A percentile compares a stretch with the other conserved stretches of the same genome.
Conservation (phyloP, 2,113 vertebrate species). For the Spermophilus dauricus region DNA sequence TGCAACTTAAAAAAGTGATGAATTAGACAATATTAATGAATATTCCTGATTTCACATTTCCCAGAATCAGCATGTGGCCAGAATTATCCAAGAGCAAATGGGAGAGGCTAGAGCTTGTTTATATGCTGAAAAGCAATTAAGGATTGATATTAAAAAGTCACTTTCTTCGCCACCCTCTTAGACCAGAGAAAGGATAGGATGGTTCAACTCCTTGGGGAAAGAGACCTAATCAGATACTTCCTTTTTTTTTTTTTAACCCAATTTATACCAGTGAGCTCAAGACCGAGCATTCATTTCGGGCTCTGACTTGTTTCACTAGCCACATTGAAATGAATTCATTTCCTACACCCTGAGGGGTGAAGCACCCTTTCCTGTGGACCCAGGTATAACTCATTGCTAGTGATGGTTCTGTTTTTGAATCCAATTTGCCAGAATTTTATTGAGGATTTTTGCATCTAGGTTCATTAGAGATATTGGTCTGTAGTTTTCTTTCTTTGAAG, state of each 20-base stretch:
- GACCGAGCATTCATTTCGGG: not conserved
- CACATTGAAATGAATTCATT: not conserved
- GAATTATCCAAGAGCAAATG: slow-evolving; percentile 7
- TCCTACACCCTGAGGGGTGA: slow-evolving; percentile 6
- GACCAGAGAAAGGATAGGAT: not conserved
- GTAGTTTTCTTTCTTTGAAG: no score
- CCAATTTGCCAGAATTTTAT: no score
- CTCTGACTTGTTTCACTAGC: not conserved
- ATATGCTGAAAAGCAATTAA: not conserved
- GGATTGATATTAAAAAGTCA: not conserved
- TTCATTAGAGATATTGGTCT: no score
- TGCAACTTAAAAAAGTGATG: slow-evolving; percentile 41
- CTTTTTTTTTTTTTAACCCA: not conserved
- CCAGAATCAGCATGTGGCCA: not conserved
- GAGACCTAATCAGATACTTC: not conserved
- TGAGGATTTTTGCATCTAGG: no score
- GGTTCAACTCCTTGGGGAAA: not conserved
- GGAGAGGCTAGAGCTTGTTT: not conserved
- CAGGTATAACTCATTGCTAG: not conserved
- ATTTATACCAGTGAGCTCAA: not conserved
- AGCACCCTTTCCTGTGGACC: not conserved
- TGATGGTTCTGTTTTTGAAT: fast-evolving
- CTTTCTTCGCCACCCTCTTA: not conserved
- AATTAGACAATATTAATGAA: slow-evolving; percentile 53
- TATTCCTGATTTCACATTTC: not conserved